Conservation (phyloP, 2,888 invertebrate species). For the Serripes groenlandicus region DNA sequence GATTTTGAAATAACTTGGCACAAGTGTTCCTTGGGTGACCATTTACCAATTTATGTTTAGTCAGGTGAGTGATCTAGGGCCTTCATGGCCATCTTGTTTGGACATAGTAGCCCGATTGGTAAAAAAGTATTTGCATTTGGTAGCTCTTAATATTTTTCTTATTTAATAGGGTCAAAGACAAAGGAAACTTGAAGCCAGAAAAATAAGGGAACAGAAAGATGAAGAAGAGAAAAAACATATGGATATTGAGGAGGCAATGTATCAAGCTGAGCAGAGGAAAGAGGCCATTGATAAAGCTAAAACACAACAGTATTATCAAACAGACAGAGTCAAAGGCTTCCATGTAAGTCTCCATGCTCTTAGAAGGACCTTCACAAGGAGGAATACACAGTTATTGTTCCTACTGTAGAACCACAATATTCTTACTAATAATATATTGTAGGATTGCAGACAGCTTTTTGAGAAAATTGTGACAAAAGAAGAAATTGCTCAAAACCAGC, state of each 20-base stretch:
- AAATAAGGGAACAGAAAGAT: conserved; percentile 84
- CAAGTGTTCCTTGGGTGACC: too few relatives aligned
- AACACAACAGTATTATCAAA: conserved; percentile 86
- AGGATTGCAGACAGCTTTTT: too few relatives aligned
- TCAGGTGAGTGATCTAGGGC: too few relatives aligned
- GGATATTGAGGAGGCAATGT: conserved; percentile 86
- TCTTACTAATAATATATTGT: not conserved
- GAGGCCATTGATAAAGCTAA: conserved; percentile 86
- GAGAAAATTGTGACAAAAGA: not conserved
- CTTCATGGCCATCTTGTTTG: too few relatives aligned
- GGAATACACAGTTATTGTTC: too few relatives aligned
- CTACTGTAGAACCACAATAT: too few relatives aligned
- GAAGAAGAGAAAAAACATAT: conserved; percentile 84
- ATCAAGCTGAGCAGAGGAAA: conserved; percentile 84
- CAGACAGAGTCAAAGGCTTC: conserved; percentile 86
- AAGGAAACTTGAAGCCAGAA: conserved; percentile 85
- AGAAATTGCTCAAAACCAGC: not conserved
- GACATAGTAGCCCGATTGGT: not conserved
- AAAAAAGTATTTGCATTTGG: not conserved
- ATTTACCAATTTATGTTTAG: too few relatives aligned
- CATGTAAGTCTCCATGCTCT: conserved; percentile 86
- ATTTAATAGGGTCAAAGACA: conserved; percentile 85
- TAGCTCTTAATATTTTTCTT: too few relatives aligned
- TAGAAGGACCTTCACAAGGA: too few relatives aligned
- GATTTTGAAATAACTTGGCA: too few relatives aligned